Evolutionary conservation across 2,888 invertebrate species (phyloP).

Genomic region (Geotrupes spiniger): DNA sequence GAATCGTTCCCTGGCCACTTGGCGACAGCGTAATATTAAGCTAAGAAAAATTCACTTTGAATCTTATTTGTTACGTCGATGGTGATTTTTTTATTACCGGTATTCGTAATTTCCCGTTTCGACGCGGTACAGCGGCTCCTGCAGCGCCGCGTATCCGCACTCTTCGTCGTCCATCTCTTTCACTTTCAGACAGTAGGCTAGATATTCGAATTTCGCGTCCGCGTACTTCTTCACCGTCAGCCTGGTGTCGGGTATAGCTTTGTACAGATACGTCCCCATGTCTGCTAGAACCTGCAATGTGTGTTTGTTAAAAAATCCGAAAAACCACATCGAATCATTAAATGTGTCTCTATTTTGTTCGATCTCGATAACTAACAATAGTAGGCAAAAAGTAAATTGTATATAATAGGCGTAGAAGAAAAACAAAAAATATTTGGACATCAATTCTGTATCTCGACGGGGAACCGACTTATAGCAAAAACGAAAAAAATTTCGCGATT

Average conservation of each 20-base stretch:
- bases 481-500: too few relatives aligned
- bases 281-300: slow-evolving; percentile 78
- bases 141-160: slow-evolving; percentile 85
- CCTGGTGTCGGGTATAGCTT: slow-evolving; percentile 98
- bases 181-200: slow-evolving; percentile 98
- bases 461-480: too few relatives aligned
- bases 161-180: slow-evolving; percentile 99
- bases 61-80: not conserved
- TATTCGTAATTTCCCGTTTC: slow-evolving; percentile 99
- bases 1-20: slow-evolving; percentile 85
- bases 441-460: too few relatives aligned
- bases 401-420: too few relatives aligned
- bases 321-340: too few relatives aligned
- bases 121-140: slow-evolving; percentile 95
- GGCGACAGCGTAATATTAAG: slow-evolving; percentile 90
- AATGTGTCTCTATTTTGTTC: too few relatives aligned
- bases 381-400: too few relatives aligned
- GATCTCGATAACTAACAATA: too few relatives aligned
- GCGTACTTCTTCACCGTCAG: slow-evolving; percentile 97
- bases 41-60: slow-evolving; percentile 41
- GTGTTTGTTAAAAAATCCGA: not conserved
- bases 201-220: slow-evolving; percentile 97
- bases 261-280: slow-evolving; percentile 93
- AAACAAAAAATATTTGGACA: too few relatives aligned
- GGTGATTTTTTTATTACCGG: too few relatives aligned